These are phyloP conservation scores for Aulostomus chinensis DNA, from an alignment of 2,797 vertebrate genomes.

Conservation along the genomic window DNA sequence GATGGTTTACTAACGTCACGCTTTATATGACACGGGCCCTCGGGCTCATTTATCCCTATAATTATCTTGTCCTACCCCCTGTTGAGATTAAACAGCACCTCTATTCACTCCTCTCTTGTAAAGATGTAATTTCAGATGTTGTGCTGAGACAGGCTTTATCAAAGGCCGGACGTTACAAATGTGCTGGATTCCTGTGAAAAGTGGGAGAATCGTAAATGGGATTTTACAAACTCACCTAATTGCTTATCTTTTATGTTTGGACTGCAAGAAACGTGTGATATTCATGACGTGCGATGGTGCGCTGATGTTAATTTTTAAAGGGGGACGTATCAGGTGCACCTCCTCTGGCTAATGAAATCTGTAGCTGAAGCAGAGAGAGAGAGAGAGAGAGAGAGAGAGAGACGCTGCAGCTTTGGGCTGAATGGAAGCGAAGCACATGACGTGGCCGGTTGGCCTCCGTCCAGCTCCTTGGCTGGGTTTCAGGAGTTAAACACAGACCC, in stretches of 20 bases:
- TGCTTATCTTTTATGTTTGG: constrained; percentile 67
- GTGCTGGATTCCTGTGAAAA: constrained; percentile 36
- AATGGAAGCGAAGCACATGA: constrained; percentile 77
- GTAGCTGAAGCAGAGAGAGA: constrained; percentile 51
- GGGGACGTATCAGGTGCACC: constrained; percentile 79
- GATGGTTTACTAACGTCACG: constrained; percentile 58
- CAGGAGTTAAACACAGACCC: constrained; percentile 83
- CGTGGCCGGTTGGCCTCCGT: constrained; percentile 68
- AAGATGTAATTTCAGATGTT: constrained; percentile 70
- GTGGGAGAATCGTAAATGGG: constrained; percentile 41
- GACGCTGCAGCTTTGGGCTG: constrained; percentile 70
- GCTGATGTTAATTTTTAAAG: constrained; percentile 84
- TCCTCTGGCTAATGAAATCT: constrained; percentile 76
- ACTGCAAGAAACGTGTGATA: constrained; percentile 71
- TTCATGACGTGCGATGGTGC: constrained; percentile 81
- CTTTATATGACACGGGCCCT: constrained; percentile 39
- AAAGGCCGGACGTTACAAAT: constrained; percentile 43
- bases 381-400: constrained; percentile 59
- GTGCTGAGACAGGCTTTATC: constrained; percentile 31
- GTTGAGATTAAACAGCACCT: constrained; percentile 55
- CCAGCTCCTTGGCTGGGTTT: constrained; percentile 78
- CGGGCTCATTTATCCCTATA: constrained; percentile 50
- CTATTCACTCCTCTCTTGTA: constrained; percentile 50
- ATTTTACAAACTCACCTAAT: too few species aligned
- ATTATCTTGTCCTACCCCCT: constrained; percentile 57